Evolutionary conservation across 2,888 invertebrate genomes (phyloP).

Genomic region (Hydrotaea diabolus): DNA sequence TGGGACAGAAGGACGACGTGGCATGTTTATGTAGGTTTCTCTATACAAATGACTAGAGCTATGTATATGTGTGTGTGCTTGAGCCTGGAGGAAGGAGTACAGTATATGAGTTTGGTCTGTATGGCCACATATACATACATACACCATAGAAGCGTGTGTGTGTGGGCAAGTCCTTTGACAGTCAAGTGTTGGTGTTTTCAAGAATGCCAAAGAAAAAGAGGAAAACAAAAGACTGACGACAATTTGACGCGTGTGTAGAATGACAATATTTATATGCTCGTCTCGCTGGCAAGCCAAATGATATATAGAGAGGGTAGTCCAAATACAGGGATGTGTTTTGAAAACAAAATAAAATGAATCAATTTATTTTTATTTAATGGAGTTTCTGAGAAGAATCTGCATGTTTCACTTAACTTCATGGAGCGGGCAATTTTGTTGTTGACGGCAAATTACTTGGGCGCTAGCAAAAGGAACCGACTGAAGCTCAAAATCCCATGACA

Average conservation of each 20-base stretch:
- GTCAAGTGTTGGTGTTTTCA: slow-evolving; percentile 33
- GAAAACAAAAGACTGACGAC: slow-evolving; percentile 41
- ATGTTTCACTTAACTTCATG: too few species aligned
- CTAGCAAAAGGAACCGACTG: too few species aligned
- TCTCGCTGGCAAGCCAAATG: not conserved
- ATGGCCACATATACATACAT: not conserved
- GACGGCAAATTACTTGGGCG: too few species aligned
- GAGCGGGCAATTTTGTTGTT: too few species aligned
- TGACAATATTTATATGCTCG: slow-evolving; percentile 26
- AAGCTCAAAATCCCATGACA: too few species aligned
- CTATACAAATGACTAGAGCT: not conserved
- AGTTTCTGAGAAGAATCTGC: too few species aligned
- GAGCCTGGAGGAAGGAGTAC: too few species aligned
- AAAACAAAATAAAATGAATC: too few species aligned
- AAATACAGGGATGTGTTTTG: not conserved
- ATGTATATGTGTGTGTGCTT: too few species aligned
- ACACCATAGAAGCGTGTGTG: not conserved
- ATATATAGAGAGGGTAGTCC: too few species aligned
- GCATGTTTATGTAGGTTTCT: not conserved
- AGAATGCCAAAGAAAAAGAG: not conserved
- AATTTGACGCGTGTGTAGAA: slow-evolving; percentile 59
- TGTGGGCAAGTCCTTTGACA: not conserved
- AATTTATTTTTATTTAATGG: too few species aligned
- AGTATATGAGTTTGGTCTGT: not conserved
- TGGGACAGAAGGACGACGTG: not conserved